Base-by-base conservation (phyloP, 2,797 vertebrate genomes). In the Falco biarmicus region DNA sequence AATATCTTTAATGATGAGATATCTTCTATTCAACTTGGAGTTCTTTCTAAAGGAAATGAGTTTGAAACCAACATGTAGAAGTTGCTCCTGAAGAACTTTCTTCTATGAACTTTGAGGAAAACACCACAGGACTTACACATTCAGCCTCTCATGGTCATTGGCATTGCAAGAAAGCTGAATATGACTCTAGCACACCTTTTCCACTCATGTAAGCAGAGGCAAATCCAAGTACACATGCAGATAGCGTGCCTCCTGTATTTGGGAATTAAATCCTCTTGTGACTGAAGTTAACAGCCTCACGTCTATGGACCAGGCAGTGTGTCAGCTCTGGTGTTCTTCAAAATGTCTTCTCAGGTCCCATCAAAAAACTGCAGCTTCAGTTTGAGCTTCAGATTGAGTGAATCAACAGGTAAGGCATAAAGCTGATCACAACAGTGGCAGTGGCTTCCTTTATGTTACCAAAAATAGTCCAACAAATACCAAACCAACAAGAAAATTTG, bases 1-100 rank as follows among this genome's bases (percentile, higher is more conserved):
- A 71, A 89, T 95, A 83, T 85, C 93, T 94, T 93, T 95, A 96
- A 96, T 93, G 10, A 93, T 87, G 60, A 95, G 71, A 32, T 89
- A 92, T 89, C 54, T 87, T 94, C 74, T 84, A 22, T 87, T 91
- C 48, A 50, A 37, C 31, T 61, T 85, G 15, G 26, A 68, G 24
- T 26, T 71, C n/a, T 84, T 87, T 80, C 74, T 61, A 77, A 90
- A 91, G 47, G 50, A 80, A 85, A 78, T 78, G 0, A 75, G 19
- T 74, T 83, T 89, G 68, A 85, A 94, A 34, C 9, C 24, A 69
- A 32, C 15, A 16, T 68, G 53, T 47, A 54, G 29, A 87, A 89
- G 29, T 60, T 71, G 21, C 34, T 95, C 29, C 68, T 64, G 45
- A 75, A 77, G 19, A 92, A 73, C 69, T 59, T 39, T 83, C 8